phyloP scores from a whole-genome alignment of 2,113 vertebrate species.

The Dipodomys spectabilis region DNA sequence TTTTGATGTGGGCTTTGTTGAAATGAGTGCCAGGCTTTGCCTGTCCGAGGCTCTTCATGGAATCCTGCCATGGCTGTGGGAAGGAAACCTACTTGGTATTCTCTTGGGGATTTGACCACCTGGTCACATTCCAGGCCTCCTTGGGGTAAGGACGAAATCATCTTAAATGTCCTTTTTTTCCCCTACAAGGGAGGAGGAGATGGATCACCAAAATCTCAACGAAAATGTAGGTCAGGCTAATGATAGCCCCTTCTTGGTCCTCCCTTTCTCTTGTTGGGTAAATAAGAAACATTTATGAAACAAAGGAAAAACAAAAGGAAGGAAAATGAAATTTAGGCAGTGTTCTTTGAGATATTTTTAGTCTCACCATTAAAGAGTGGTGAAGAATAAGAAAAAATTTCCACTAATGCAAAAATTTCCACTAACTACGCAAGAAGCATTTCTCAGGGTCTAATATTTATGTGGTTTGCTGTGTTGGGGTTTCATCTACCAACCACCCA shows the following conservation, averaged over 20 bases:
- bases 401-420: not conserved
- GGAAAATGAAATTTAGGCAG: not conserved
- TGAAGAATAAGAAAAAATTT: not conserved
- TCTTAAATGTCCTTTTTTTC: not conserved
- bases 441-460: not conserved
- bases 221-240: not conserved
- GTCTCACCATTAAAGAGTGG: not conserved
- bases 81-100: constrained; percentile 16
- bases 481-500: too few relatives aligned
- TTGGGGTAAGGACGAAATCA: not conserved
- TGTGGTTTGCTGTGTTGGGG: not conserved
- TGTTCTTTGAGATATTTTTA: not conserved
- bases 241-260: not conserved
- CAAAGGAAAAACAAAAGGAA: not conserved
- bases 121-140: constrained; percentile 13
- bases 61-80: not conserved
- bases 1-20: not conserved
- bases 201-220: not conserved
- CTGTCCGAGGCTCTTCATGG: not conserved
- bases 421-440: not conserved
- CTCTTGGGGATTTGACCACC: not conserved
- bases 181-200: not conserved
- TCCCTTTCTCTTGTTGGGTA: not conserved
- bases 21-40: constrained; percentile 20
- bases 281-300: not conserved